Evolutionary conservation across 2,888 invertebrate genomes (phyloP).

Genomic region (Erebia ligea): DNA sequence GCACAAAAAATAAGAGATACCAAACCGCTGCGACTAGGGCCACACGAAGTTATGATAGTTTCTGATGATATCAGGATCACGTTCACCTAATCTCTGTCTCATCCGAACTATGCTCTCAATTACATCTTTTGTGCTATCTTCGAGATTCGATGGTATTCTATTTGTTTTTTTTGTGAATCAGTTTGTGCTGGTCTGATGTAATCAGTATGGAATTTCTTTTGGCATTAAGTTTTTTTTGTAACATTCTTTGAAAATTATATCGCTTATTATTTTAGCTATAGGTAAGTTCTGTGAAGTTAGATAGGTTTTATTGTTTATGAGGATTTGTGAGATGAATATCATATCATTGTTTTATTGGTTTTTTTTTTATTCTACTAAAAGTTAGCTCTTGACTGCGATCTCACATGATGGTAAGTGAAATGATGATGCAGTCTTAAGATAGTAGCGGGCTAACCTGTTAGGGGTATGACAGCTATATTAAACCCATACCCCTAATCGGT

Average conservation of each 20-base stretch:
- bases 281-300: not conserved
- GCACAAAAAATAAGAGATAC: not conserved
- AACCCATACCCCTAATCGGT: too few species aligned
- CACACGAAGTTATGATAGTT: slow-evolving; percentile 33
- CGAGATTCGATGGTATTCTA: slow-evolving; percentile 27
- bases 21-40: slow-evolving; percentile 43
- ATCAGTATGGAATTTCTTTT: slow-evolving; percentile 13
- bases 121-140: slow-evolving; percentile 50
- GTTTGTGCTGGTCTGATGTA: slow-evolving; percentile 9
- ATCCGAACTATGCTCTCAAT: slow-evolving; percentile 51
- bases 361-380: too few species aligned
- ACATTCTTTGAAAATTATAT: slow-evolving; percentile 13
- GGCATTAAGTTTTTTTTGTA: slow-evolving; percentile 15
- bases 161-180: slow-evolving; percentile 15
- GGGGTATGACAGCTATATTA: too few species aligned
- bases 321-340: not conserved
- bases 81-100: slow-evolving; percentile 59
- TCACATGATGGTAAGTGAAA: too few species aligned
- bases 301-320: not conserved
- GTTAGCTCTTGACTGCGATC: too few species aligned
- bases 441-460: too few species aligned
- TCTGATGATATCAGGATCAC: slow-evolving; percentile 62
- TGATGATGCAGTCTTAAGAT: too few species aligned
- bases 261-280: not conserved
- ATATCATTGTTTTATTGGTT: too few species aligned